Base-by-base conservation (phyloP, 2,113 vertebrate genomes). In the Poecilia latipinna region DNA sequence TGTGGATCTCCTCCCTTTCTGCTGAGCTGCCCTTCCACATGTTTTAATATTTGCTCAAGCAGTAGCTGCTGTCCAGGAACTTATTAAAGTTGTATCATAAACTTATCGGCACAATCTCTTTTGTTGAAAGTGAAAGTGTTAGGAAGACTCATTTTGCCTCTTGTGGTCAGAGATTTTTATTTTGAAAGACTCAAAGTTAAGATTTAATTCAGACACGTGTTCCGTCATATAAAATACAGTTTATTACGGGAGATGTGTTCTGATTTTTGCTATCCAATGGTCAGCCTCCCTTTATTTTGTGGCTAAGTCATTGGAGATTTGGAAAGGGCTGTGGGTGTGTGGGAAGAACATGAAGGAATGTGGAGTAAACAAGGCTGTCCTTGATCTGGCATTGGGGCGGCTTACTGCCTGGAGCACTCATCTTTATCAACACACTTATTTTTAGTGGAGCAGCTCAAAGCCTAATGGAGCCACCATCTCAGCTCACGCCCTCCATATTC, bases 351-450 rank as follows among this genome's bases (percentile, higher is more conserved):
- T 51, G 37, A 39, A 26, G 32, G 74, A 44, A 62, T 19, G n/a
- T 33, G 31, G 22, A 33, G 71, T 85, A 82, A 86, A 88, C 82
- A 89, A 73, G 57, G 15, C 37, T 75, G 86, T 33, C 82, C 80
- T 88, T 90, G 82, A 78, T 61, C 54, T 68, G 65, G 65, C 44
- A 63, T 74, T 78, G 32, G 48, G 24, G 39, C 82, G 65, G 68
- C 63, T 68, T 26, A 35, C 60, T 74, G 66, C 32, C 72, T 78
- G 29, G 57, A 64, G 44, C 76, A 74, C 65, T 87, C 72, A 69
- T 84, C 67, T 65, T 75, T 82, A 72, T 87, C 84, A 82, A 80
- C 85, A 85, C 60, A 54, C 32, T 48, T 29, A 4, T 79, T 63
- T 78, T 73, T 68, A 79, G 74, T 32, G 60, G 17, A 80, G 42